Conservation (phyloP, 2,888 invertebrate species). For the Ceriagrion tenellum region DNA sequence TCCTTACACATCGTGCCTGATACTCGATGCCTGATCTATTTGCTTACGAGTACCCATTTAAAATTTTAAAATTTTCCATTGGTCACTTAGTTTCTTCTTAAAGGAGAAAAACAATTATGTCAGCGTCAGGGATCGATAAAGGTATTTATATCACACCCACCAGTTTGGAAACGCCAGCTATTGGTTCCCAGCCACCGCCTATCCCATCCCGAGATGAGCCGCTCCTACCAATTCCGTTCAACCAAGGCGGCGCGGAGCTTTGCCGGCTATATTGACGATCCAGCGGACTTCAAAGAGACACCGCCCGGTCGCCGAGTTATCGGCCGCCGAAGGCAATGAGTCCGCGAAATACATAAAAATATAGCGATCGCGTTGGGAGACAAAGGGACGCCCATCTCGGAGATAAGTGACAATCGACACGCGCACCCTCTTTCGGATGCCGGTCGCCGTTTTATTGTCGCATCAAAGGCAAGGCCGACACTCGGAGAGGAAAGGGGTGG, state of each 20-base stretch:
- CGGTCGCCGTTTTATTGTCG: background rate
- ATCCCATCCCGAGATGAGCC: background rate
- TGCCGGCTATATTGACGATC: background rate
- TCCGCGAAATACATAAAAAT: background rate
- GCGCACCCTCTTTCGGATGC: background rate
- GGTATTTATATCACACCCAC: too few relatives aligned
- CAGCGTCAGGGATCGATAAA: too few relatives aligned
- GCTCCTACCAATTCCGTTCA: background rate
- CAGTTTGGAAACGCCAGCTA: background rate
- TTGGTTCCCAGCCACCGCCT: constrained; percentile 1
- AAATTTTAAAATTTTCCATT: too few relatives aligned
- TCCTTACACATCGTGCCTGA: too few relatives aligned
- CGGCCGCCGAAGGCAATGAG: constrained; percentile 10
- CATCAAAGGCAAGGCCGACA: constrained; percentile 12
- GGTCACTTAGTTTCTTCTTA: too few relatives aligned
- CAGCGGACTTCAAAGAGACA: constrained; percentile 10
- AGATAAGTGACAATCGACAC: background rate
- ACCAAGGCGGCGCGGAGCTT: background rate
- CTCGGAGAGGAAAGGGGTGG: background rate
- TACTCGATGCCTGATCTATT: too few relatives aligned
- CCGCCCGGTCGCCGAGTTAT: background rate
- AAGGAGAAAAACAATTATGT: too few relatives aligned
- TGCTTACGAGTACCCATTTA: too few relatives aligned
- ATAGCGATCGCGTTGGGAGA: background rate
- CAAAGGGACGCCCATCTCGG: background rate